Conservation (phyloP, 2,113 vertebrate species). For the Lucifuga dentata region DNA sequence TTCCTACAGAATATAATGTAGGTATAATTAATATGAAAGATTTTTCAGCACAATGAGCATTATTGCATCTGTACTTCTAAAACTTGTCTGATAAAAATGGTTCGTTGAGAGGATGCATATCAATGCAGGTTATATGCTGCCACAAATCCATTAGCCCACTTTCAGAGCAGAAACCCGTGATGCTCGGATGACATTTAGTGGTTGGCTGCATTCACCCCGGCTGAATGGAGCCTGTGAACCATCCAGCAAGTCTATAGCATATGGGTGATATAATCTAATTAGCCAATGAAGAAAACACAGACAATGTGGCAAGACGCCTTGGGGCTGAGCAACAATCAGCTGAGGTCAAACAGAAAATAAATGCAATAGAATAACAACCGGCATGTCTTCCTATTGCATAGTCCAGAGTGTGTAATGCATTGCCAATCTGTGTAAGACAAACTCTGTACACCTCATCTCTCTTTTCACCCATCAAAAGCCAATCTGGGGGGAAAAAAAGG, state of each 20-base stretch:
- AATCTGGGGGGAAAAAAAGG: background rate
- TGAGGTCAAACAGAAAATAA: slow-evolving; percentile 46
- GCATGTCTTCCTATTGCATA: background rate
- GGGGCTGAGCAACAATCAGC: slow-evolving; percentile 31
- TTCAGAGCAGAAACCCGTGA: slow-evolving; percentile 38
- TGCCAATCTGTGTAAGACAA: too few relatives aligned
- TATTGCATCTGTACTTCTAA: slow-evolving; percentile 3
- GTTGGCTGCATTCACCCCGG: slow-evolving; percentile 30
- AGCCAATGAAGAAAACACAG: slow-evolving; percentile 35
- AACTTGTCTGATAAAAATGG: background rate
- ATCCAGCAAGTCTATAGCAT: slow-evolving; percentile 48
- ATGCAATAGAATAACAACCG: slow-evolving; percentile 4
- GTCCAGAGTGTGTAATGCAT: background rate
- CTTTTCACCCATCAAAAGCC: background rate
- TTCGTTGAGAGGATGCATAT: slow-evolving; percentile 16
- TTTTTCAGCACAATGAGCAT: too few relatives aligned
- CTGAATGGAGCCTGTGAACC: slow-evolving; percentile 31
- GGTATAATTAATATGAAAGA: too few relatives aligned
- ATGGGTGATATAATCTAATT: slow-evolving; percentile 64
- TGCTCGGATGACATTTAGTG: slow-evolving; percentile 47
- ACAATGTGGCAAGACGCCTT: slow-evolving; percentile 7
- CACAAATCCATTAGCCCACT: slow-evolving; percentile 16
- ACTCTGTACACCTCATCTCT: background rate
- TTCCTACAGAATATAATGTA: too few relatives aligned
- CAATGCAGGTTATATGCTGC: background rate